A percentile compares a stretch with the other conserved stretches of the same genome.
Conservation (phyloP, 2,113 vertebrate species). For the Pycnonotus jocosus region DNA sequence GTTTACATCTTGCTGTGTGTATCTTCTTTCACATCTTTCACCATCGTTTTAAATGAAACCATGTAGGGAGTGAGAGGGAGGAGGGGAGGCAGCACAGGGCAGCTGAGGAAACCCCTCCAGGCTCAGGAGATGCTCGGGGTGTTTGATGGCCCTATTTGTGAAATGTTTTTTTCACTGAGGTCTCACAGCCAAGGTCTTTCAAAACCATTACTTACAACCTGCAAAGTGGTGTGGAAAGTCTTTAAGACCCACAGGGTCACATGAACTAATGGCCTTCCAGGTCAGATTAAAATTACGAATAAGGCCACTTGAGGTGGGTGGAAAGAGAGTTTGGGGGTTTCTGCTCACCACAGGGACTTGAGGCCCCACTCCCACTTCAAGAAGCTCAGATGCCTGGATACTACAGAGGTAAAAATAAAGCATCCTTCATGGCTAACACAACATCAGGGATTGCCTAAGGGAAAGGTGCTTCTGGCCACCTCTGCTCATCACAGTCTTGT, state of each 20-base stretch:
- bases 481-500: background rate
- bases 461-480: background rate
- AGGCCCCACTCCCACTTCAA: background rate
- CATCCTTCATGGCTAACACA: background rate
- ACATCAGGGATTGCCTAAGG: background rate
- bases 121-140: background rate
- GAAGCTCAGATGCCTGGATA: background rate
- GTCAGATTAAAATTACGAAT: background rate
- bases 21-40: conserved; percentile 57
- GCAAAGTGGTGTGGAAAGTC: background rate
- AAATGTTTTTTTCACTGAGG: background rate
- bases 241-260: background rate
- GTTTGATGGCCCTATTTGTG: accelerated
- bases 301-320: background rate
- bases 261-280: background rate
- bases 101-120: background rate
- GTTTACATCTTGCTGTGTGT: background rate
- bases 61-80: background rate
- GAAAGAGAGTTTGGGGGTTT: background rate
- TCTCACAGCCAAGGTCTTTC: background rate
- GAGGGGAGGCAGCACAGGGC: background rate
- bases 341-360: background rate
- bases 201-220: background rate
- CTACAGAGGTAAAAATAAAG: background rate
- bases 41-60: background rate